Conservation (phyloP, 2,888 invertebrate genomes). For the Callyntrura sp. region DNA sequence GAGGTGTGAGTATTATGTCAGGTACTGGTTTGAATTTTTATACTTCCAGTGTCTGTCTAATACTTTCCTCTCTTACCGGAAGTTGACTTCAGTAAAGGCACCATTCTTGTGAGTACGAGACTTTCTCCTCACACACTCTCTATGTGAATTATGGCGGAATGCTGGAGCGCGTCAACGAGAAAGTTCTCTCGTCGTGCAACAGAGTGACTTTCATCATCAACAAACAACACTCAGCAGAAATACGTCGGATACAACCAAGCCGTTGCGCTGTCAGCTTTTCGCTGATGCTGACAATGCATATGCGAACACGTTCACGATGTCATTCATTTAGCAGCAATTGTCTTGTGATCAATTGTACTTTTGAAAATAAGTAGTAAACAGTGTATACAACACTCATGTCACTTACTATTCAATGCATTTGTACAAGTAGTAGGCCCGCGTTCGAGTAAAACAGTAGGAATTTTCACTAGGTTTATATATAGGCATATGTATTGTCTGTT, state of each 20-base stretch:
- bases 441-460: neutral
- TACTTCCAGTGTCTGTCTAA: constrained; percentile 96
- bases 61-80: constrained; percentile 87
- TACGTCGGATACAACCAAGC: too few species aligned
- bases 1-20: constrained; percentile 99
- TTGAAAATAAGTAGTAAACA: too few species aligned
- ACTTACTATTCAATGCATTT: too few species aligned
- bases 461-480: neutral
- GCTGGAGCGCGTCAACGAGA: neutral
- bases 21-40: constrained; percentile 93
- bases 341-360: too few species aligned
- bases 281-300: too few species aligned
- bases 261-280: too few species aligned
- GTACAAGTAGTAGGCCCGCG: too few species aligned
- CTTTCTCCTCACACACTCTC: neutral
- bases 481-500: neutral
- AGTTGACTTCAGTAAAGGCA: constrained; percentile 60
- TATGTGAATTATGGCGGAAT: neutral
- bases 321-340: too few species aligned
- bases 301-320: too few species aligned
- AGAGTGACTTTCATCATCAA: neutral
- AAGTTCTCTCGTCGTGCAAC: neutral
- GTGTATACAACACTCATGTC: too few species aligned
- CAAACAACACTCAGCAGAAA: too few species aligned
- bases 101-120: neutral